These are phyloP conservation scores for Sorex araneus DNA, from an alignment of 2,113 vertebrate species.

Conservation along the genomic window DNA sequence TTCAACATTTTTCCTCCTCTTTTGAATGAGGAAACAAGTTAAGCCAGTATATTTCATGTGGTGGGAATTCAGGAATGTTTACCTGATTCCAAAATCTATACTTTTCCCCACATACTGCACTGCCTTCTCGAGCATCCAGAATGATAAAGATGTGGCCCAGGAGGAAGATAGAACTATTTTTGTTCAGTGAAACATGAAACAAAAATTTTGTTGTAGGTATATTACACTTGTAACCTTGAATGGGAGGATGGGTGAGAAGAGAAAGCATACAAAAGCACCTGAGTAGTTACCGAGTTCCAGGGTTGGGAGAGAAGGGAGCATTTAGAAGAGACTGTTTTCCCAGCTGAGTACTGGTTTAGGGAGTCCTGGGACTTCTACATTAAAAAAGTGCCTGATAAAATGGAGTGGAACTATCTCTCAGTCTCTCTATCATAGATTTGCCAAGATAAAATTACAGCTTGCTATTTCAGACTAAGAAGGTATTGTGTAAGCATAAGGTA, in stretches of 20 bases:
- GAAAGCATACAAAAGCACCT: not conserved
- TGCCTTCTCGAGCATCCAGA: not conserved
- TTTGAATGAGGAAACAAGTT: not conserved
- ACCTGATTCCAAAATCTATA: not conserved
- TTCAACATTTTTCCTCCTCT: not conserved
- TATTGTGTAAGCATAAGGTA: not conserved
- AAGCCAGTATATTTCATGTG: not conserved
- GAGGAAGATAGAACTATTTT: not conserved
- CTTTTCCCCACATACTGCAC: not conserved
- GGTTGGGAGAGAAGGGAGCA: not conserved
- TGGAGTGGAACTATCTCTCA: not conserved
- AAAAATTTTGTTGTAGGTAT: not conserved
- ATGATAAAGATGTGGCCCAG: not conserved
- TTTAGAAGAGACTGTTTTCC: not conserved
- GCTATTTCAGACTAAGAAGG: not conserved
- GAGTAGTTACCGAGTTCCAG: too few species aligned
- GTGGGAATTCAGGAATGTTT: not conserved
- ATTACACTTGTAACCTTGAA: not conserved
- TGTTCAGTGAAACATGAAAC: slow-evolving; percentile 23
- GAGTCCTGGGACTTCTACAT: not conserved
- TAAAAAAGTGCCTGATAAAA: too few species aligned
- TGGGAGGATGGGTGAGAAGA: not conserved
- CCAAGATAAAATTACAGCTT: not conserved
- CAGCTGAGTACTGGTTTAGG: not conserved
- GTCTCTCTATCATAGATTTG: not conserved